phyloP scores from a whole-genome alignment of 2,888 invertebrate genomes.

The Andrena fulva region DNA sequence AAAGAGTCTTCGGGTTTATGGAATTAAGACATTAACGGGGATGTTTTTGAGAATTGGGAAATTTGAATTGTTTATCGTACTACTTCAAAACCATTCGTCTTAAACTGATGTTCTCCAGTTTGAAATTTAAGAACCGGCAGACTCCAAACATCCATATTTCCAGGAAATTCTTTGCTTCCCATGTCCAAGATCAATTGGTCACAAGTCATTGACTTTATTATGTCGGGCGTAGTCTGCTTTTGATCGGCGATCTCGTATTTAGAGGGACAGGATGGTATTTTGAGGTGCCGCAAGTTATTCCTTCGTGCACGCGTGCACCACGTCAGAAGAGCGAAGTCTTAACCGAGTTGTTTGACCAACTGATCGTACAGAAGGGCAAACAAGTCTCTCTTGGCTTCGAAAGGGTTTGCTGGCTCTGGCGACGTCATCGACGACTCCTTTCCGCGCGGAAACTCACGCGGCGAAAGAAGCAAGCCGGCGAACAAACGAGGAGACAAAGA shows the following conservation, averaged over 20 bases:
- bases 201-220: neutral
- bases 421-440: constrained; percentile 51
- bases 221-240: neutral
- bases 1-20: no score
- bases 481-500: constrained; percentile 55
- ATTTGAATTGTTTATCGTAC: no score
- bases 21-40: no score
- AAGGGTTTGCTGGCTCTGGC: constrained; percentile 40
- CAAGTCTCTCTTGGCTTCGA: constrained; percentile 62
- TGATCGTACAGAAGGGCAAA: constrained; percentile 72
- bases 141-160: no score
- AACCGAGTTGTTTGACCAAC: constrained; percentile 64
- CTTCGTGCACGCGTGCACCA: constrained; percentile 23
- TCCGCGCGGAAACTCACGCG: constrained; percentile 56
- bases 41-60: no score
- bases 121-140: no score
- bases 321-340: constrained; percentile 22
- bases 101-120: no score
- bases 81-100: no score
- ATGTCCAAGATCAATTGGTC: neutral
- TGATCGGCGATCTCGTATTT: no score
- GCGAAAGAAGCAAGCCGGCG: constrained; percentile 44
- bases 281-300: neutral
- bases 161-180: no score
- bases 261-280: constrained; percentile 16